These are phyloP conservation scores for Cherax quadricarinatus DNA, from an alignment of 1,140 invertebrate species.

Conservation along the genomic window DNA sequence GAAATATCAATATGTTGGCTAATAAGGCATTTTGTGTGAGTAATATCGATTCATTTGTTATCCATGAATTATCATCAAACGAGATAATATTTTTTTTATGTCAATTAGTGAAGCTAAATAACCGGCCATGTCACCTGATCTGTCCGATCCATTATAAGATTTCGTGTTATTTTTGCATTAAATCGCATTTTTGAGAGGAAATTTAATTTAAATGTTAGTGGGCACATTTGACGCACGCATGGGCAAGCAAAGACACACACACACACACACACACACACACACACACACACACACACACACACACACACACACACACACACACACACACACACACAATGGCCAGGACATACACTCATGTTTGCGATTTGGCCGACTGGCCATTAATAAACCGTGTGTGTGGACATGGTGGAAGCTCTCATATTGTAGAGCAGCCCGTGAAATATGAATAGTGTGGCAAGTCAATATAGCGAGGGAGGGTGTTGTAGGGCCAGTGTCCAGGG, in stretches of 20 bases:
- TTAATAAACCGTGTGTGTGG: slow-evolving; percentile 56
- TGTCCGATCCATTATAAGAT: too few species aligned
- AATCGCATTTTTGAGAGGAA: too few species aligned
- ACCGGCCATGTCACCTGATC: too few species aligned
- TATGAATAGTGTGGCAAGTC: slow-evolving; percentile 65
- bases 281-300: slow-evolving; percentile 43
- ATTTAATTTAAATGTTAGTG: not conserved
- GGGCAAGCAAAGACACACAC: not conserved
- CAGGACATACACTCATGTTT: slow-evolving; percentile 37
- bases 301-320: slow-evolving; percentile 39
- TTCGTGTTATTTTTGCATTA: too few species aligned
- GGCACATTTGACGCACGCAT: not conserved
- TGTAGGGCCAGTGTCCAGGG: slow-evolving; percentile 35
- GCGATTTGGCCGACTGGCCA: slow-evolving; percentile 38
- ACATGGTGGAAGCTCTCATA: slow-evolving; percentile 62
- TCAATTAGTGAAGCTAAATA: too few species aligned
- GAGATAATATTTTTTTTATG: too few species aligned
- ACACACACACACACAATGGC: slow-evolving; percentile 43
- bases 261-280: slow-evolving; percentile 2
- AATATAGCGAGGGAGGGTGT: slow-evolving; percentile 53
- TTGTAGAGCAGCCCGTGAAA: slow-evolving; percentile 49
- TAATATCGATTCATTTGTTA: too few species aligned
- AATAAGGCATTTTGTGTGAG: too few species aligned
- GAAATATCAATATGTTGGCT: too few species aligned
- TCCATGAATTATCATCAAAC: too few species aligned